Evolutionary conservation across 2,888 invertebrate genomes (phyloP).

Genomic region (Melinaea marsaeus): DNA sequence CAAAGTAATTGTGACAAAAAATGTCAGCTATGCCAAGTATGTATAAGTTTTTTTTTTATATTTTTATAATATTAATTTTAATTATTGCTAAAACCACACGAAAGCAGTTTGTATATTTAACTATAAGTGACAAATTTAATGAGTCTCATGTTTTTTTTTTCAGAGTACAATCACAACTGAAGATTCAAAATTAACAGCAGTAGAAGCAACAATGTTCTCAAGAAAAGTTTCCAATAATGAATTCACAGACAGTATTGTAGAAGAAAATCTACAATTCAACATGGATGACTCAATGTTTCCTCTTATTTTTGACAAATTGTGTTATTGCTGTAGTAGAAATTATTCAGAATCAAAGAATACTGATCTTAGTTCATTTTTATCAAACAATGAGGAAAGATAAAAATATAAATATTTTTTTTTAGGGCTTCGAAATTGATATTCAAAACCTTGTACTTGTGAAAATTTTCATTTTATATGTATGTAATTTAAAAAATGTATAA

Average conservation of each 20-base stretch:
- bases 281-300: slow-evolving; percentile 50
- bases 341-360: slow-evolving; percentile 43
- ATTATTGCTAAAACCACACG: neutral
- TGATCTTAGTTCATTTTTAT: neutral
- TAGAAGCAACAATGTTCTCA: slow-evolving; percentile 81
- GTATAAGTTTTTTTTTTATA: slow-evolving; percentile 18
- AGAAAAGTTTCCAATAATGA: slow-evolving; percentile 52
- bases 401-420: neutral
- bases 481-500: too few species aligned
- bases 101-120: too few species aligned
- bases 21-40: slow-evolving; percentile 75
- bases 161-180: slow-evolving; percentile 69
- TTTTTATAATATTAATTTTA: neutral
- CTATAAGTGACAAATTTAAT: too few species aligned
- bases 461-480: too few species aligned
- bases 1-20: slow-evolving; percentile 37
- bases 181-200: slow-evolving; percentile 69
- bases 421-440: too few species aligned
- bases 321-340: slow-evolving; percentile 65
- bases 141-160: slow-evolving; percentile 39
- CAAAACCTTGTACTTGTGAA: too few species aligned
- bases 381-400: slow-evolving; percentile 3
- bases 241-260: slow-evolving; percentile 24
- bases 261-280: slow-evolving; percentile 21
- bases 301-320: slow-evolving; percentile 49